Conservation (phyloP, 2,888 invertebrate species). For the Apamea crenata region DNA sequence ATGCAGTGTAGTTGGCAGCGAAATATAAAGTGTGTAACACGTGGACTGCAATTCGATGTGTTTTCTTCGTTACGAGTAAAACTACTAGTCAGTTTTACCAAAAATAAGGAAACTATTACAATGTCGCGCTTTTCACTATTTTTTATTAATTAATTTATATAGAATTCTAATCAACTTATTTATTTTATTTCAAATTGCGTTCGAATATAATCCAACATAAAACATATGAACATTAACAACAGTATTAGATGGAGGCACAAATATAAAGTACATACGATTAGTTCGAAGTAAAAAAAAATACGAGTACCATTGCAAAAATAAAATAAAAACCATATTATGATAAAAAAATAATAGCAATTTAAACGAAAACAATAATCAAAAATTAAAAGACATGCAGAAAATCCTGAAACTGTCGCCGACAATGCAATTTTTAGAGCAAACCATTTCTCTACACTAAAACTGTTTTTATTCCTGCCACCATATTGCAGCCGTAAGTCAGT, state of each 20-base stretch:
- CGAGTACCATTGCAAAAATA: neutral
- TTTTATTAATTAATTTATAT: neutral
- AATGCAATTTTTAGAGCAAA: constrained; percentile 1
- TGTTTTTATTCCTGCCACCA: constrained; percentile 26
- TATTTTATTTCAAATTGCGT: too few species aligned
- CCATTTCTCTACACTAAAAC: neutral
- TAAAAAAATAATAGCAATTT: too few species aligned
- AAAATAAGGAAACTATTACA: constrained; percentile 3
- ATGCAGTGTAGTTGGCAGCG: constrained; percentile 23
- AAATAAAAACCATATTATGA: too few species aligned
- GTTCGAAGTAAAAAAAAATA: neutral
- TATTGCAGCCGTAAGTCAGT: constrained; percentile 43
- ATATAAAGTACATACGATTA: too few species aligned
- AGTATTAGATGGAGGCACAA: too few species aligned
- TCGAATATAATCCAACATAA: too few species aligned
- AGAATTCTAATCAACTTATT: neutral
- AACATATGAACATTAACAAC: too few species aligned
- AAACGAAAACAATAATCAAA: too few species aligned
- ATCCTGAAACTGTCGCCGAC: neutral
- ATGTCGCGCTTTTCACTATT: neutral
- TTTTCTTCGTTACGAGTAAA: constrained; percentile 29
- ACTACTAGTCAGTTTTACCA: neutral
- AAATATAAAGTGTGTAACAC: constrained; percentile 32
- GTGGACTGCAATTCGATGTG: constrained; percentile 20
- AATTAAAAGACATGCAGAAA: neutral